Base-by-base conservation (phyloP, 2,113 vertebrate species). In the Pithys albifrons region DNA sequence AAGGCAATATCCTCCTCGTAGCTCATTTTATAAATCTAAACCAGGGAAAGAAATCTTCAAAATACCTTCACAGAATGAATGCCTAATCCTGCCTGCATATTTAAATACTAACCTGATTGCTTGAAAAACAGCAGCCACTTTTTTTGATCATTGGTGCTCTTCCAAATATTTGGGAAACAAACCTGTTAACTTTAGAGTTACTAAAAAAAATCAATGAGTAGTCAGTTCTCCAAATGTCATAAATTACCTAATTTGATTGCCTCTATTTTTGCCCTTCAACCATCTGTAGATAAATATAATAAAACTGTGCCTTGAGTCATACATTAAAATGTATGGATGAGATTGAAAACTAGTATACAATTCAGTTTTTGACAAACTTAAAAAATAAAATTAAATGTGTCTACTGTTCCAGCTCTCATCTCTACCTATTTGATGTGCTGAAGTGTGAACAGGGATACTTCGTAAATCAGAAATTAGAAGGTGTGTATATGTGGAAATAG, bases 211-310 rank as follows among this genome's bases (percentile, higher is more conserved):
- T 85, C 55, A 64, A 12, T 3, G 3, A 3, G 29, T 29, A 73
- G 52, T 78, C 84, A 70, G 13, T 76, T 89, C 70, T 70, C 58
- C n/a, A 89, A 82, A 91, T 89, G 87, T 76, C 62, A 88, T 78
- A 51, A 85, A 82, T 70, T 95, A 85, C 58, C 46, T 87, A 35
- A 27, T 46, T 73, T 81, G 65, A 89, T 79, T 66, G 25, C 64
- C n/a, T 74, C 54, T 54, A 91, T 64, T 94, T 96, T 93, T 93
- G 71, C 23, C 71, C 37, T 74, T 75, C 67, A 93, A 27, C 89
- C 81, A 74, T 94, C 91, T 96, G 91, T 70, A 91, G 70, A 54
- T 43, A 48, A 14, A 64, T 65, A 12, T 24, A 91, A 88, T 70
- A 77, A 89, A 94, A 88, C 35, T 55, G 7, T 55, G 43, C 14